phyloP scores from a whole-genome alignment of 2,888 invertebrate genomes.

The Nemurella pictetii region DNA sequence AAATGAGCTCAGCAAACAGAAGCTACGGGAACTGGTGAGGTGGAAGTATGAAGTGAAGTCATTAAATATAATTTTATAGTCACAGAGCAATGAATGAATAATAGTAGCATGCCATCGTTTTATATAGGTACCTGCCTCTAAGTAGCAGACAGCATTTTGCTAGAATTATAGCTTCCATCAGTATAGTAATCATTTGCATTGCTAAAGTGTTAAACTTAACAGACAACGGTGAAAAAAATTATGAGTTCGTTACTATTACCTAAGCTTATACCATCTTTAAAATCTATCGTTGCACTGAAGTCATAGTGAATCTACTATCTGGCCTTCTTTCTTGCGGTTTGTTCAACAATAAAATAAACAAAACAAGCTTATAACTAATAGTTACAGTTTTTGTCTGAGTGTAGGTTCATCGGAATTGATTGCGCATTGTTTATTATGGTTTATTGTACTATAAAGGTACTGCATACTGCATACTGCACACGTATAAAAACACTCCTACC shows the following conservation, averaged over 20 bases:
- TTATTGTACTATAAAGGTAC: too few species aligned
- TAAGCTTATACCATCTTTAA: too few species aligned
- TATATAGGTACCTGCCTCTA: too few species aligned
- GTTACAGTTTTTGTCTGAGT: too few species aligned
- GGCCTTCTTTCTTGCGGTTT: too few species aligned
- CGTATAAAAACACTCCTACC: too few species aligned
- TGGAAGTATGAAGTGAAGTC: neutral
- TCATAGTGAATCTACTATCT: too few species aligned
- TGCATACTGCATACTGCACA: too few species aligned
- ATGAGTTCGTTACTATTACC: neutral
- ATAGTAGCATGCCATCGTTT: neutral
- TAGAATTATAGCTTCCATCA: neutral
- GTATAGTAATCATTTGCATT: too few species aligned
- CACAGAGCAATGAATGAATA: neutral
- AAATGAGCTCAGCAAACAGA: neutral
- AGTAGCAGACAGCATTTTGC: neutral
- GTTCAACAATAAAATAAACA: too few species aligned
- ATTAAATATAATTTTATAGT: conserved; percentile 3
- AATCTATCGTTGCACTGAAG: too few species aligned
- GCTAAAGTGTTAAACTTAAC: neutral
- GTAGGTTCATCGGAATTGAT: neutral
- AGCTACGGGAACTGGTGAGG: neutral
- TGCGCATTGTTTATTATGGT: neutral
- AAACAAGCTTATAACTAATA: too few species aligned
- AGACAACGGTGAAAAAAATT: neutral